These are phyloP conservation scores for Drosophila subpulchrella DNA, from an alignment of 1,140 invertebrate species.

Conservation along the genomic window DNA sequence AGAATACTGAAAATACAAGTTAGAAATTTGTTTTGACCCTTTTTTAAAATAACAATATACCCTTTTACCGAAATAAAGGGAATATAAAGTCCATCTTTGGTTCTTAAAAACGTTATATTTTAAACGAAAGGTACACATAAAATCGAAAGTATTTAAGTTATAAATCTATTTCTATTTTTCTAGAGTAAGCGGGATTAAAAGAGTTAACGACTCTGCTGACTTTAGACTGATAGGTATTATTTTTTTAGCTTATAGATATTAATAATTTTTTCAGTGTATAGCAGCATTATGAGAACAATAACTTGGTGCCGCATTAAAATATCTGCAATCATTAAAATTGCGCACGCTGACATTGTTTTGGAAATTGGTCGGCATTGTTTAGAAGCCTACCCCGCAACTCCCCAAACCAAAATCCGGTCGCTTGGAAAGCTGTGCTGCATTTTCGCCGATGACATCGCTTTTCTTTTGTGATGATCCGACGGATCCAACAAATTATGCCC, in stretches of 20 bases:
- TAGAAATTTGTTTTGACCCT: too few relatives aligned
- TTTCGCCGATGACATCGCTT: slow-evolving; percentile 50
- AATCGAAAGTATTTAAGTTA: too few relatives aligned
- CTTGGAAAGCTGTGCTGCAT: slow-evolving; percentile 29
- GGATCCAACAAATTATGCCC: slow-evolving; percentile 62
- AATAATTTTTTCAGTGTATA: slow-evolving; percentile 20
- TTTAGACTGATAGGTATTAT: too few relatives aligned
- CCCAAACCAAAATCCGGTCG: neutral
- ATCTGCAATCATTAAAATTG: slow-evolving; percentile 82
- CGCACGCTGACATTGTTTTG: slow-evolving; percentile 78
- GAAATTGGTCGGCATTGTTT: slow-evolving; percentile 67
- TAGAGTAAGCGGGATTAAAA: too few relatives aligned
- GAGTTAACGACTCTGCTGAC: too few relatives aligned
- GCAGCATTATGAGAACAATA: slow-evolving; percentile 69
- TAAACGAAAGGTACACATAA: too few relatives aligned
- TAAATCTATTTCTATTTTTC: too few relatives aligned
- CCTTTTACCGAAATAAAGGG: too few relatives aligned
- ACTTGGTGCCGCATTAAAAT: slow-evolving; percentile 78
- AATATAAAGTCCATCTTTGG: too few relatives aligned
- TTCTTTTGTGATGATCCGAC: slow-evolving; percentile 57
- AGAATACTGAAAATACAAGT: too few relatives aligned
- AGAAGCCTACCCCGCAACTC: slow-evolving; percentile 31
- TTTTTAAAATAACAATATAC: too few relatives aligned
- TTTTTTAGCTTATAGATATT: neutral
- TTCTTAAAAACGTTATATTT: too few relatives aligned